phyloP scores from a whole-genome alignment of 2,888 invertebrate species.

The Ophraella communa region DNA sequence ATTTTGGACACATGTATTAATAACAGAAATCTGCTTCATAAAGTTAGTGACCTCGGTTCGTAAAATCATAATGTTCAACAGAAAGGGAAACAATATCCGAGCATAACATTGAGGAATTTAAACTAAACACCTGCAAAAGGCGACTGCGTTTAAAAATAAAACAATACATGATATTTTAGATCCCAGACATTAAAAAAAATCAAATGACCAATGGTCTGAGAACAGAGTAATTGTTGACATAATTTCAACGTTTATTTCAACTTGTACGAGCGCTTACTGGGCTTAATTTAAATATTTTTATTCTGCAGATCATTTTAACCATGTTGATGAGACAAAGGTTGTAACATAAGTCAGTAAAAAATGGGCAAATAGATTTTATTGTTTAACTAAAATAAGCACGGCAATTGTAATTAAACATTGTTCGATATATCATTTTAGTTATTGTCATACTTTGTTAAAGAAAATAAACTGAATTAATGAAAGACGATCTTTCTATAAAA shows the following conservation, averaged over 20 bases:
- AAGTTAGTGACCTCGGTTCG: not conserved
- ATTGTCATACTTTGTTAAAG: too few species aligned
- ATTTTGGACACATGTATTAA: not conserved
- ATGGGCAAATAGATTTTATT: too few species aligned
- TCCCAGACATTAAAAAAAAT: not conserved
- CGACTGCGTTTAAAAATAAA: not conserved
- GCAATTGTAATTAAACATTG: too few species aligned
- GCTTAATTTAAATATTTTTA: not conserved
- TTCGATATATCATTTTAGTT: too few species aligned
- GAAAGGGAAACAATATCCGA: slow-evolving; percentile 2
- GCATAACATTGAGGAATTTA: not conserved
- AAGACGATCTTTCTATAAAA: too few species aligned
- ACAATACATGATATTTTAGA: not conserved
- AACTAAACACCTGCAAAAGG: slow-evolving; percentile 4
- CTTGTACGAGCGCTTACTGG: too few species aligned
- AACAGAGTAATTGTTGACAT: not conserved
- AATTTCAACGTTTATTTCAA: not conserved
- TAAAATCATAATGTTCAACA: not conserved
- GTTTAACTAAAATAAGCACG: too few species aligned
- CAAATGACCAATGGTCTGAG: not conserved
- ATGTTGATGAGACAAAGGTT: too few species aligned
- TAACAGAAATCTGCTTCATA: not conserved
- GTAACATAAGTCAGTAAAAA: too few species aligned
- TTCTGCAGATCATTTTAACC: not conserved
- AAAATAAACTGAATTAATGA: too few species aligned